These are phyloP conservation scores for Thumatha senex DNA, from an alignment of 2,888 invertebrate species.

Conservation along the genomic window DNA sequence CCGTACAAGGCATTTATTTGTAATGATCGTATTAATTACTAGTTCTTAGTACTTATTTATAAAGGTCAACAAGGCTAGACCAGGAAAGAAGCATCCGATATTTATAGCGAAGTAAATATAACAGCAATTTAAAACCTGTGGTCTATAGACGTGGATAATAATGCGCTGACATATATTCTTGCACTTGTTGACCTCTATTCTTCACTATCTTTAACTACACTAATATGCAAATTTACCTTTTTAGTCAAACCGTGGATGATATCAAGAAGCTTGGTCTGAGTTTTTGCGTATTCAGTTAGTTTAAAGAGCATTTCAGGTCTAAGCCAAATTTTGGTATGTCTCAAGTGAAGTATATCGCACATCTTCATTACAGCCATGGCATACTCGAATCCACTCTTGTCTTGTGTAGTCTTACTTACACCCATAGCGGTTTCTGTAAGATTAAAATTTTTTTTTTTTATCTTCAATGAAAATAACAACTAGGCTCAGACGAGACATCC, in stretches of 20 bases:
- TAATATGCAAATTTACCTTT: constrained; percentile 77
- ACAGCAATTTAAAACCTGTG: too few relatives aligned
- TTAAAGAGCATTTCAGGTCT: constrained; percentile 91
- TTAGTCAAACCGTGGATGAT: constrained; percentile 92
- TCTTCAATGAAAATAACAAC: background rate
- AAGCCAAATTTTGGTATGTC: constrained; percentile 91
- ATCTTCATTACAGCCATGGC: constrained; percentile 95
- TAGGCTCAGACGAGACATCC: too few relatives aligned
- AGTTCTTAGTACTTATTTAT: constrained; percentile 16
- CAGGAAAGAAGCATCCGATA: background rate
- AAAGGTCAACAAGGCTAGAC: constrained; percentile 21
- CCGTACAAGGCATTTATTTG: constrained; percentile 2
- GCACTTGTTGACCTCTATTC: too few relatives aligned
- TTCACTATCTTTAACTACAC: too few relatives aligned
- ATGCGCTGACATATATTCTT: too few relatives aligned
- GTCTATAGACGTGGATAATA: too few relatives aligned
- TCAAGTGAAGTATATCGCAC: constrained; percentile 92
- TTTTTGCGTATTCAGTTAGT: constrained; percentile 88
- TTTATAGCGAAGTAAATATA: background rate
- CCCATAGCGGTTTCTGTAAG: constrained; percentile 93
- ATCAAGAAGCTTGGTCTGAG: constrained; percentile 88
- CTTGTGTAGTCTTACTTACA: constrained; percentile 91
- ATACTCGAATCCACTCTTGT: constrained; percentile 91
- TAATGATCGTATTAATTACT: constrained; percentile 17
- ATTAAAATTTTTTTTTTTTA: too few relatives aligned